Evolutionary conservation across 2,888 invertebrate genomes (phyloP).

Genomic region (Ceratothoa steindachneri): DNA sequence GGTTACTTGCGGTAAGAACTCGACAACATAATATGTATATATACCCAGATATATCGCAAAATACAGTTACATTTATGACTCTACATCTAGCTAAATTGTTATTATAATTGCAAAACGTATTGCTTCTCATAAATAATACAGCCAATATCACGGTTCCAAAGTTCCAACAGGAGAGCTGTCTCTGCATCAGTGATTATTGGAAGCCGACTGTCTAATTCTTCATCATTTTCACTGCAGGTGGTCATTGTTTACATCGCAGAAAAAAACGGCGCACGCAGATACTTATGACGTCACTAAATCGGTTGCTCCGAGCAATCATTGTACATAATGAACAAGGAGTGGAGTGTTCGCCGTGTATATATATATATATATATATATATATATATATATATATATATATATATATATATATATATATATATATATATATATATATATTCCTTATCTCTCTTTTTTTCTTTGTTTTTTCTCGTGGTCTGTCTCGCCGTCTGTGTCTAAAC

Average conservation of each 20-base stretch:
- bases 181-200: background rate
- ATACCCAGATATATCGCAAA: background rate
- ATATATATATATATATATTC: no score
- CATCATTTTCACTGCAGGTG: slow-evolving; percentile 7
- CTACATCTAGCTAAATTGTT: background rate
- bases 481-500: no score
- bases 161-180: background rate
- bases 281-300: background rate
- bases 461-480: no score
- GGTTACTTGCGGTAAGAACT: no score
- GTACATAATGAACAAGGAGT: background rate
- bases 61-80: background rate
- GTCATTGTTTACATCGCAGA: background rate
- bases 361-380: background rate
- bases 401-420: no score
- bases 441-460: no score
- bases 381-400: no score
- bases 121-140: background rate
- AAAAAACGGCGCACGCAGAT: slow-evolving; percentile 5
- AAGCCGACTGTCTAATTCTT: slow-evolving; percentile 5
- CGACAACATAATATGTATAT: no score
- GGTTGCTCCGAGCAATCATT: background rate
- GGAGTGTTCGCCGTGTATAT: background rate
- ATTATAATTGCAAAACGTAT: background rate
- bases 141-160: background rate